A percentile compares a stretch with the other conserved stretches of the same genome.
phyloP scores from a whole-genome alignment of 2,113 vertebrate genomes.

The Lepisosteus oculatus region DNA sequence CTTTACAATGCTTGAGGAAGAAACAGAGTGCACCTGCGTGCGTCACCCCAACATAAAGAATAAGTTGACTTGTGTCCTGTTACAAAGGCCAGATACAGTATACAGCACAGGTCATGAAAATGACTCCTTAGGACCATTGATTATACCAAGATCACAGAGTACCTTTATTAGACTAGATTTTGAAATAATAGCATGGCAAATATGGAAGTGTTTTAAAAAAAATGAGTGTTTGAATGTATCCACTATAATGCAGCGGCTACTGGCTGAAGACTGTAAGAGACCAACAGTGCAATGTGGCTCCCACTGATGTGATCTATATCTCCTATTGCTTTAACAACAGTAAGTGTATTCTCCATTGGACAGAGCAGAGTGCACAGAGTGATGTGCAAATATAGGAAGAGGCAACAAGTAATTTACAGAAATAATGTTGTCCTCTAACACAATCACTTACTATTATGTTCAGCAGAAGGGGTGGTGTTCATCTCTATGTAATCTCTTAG shows the following conservation, averaged over 20 bases:
- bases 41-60: too few relatives aligned
- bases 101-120: too few relatives aligned
- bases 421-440: constrained; percentile 61
- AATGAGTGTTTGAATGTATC: too few relatives aligned
- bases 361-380: constrained; percentile 25
- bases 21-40: too few relatives aligned
- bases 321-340: not conserved
- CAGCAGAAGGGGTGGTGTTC: constrained; percentile 47
- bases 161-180: too few relatives aligned
- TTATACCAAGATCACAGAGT: too few relatives aligned
- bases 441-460: constrained; percentile 53
- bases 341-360: not conserved
- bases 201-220: too few relatives aligned
- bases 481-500: constrained; percentile 40
- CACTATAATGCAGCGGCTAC: not conserved
- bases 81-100: too few relatives aligned
- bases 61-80: too few relatives aligned
- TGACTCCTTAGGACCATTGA: too few relatives aligned
- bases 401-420: constrained; percentile 64
- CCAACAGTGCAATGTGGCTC: not conserved
- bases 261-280: not conserved
- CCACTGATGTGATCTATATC: not conserved
- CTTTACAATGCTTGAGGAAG: too few relatives aligned
- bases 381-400: constrained; percentile 49
- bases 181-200: too few relatives aligned